phyloP scores from a whole-genome alignment of 2,888 invertebrate genomes.

The Amaurobius ferox region DNA sequence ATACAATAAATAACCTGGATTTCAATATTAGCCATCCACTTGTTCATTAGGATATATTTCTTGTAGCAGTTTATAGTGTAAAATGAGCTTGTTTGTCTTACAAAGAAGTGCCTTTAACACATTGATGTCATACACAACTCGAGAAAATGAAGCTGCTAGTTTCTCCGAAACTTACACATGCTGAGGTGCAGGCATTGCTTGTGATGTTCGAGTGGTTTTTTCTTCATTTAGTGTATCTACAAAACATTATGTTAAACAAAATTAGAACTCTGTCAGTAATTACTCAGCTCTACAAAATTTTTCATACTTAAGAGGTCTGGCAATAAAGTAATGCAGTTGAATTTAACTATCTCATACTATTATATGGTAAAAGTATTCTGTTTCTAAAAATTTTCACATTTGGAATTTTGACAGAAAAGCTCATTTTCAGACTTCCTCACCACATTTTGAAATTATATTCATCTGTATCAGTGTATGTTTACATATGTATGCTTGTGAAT shows the following conservation, averaged over 20 bases:
- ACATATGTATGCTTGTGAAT: no score
- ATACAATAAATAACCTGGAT: not conserved
- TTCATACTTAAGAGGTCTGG: no score
- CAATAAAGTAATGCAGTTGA: no score
- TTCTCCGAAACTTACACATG: constrained; percentile 47
- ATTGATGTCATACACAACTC: not conserved
- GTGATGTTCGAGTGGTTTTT: constrained; percentile 21
- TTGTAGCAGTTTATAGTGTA: not conserved
- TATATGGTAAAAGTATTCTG: no score
- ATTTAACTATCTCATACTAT: no score
- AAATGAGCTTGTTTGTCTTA: not conserved
- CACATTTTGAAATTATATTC: no score
- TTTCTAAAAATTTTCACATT: no score
- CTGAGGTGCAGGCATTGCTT: constrained; percentile 55
- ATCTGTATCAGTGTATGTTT: no score
- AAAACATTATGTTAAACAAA: constrained; percentile 4
- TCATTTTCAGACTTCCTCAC: no score
- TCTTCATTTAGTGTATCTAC: constrained; percentile 25
- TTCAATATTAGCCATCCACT: not conserved
- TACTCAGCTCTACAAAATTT: no score
- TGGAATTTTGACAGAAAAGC: no score
- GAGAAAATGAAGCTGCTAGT: not conserved
- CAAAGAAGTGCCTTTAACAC: not conserved
- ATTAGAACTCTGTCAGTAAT: no score
- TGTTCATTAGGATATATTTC: not conserved